Base-by-base conservation (phyloP, 2,888 invertebrate species). In the Drosophila merina region DNA sequence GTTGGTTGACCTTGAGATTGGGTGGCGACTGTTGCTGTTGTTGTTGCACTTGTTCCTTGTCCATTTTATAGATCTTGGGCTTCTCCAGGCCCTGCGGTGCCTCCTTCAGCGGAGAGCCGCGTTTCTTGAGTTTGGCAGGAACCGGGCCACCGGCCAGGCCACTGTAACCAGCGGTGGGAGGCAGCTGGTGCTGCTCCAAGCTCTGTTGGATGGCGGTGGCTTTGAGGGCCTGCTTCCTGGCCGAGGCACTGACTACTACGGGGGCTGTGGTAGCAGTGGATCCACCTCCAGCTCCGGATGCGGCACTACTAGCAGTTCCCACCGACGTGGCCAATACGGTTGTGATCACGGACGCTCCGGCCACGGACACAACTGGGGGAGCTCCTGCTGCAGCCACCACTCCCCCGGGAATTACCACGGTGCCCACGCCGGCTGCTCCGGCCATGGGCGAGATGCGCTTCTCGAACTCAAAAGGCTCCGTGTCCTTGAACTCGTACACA, bases 401-500 rank as follows among this genome's bases (percentile, higher is more conserved):
- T 0, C 47, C 49, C 6, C 64, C 57, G 2, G 78, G 75, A 79
- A 87, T 81, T 9, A 20, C 10, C 25, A 42, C 42, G 0, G 42
- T 9, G 14, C 36, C 36, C 2, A 20, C 8, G 6, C 42, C 66
- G 44, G 49, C 28, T 0, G 48, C 38, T 5, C 64, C 57, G 3
- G 79, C 76, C 83, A 87, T 86, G 0, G 87, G 87, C 8, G 90
- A 88, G 74, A 92, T 92, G 55, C 96, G 94, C 7, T 95, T 93
- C 91, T 97, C 96, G 77, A 96, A 94, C 89, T 97, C 96, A 88
- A 97, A 97, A 0, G 97, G 96, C 90, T 97, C 97, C 0, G 96
- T 96, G 90, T 97, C 97, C 90, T 97, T 97, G 88, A 97, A 97
- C 91, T 97, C 97, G 88, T 97, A 97, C 68, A 97, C 95, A 89